phyloP scores from a whole-genome alignment of 2,888 invertebrate genomes.

The Pammene aurita region DNA sequence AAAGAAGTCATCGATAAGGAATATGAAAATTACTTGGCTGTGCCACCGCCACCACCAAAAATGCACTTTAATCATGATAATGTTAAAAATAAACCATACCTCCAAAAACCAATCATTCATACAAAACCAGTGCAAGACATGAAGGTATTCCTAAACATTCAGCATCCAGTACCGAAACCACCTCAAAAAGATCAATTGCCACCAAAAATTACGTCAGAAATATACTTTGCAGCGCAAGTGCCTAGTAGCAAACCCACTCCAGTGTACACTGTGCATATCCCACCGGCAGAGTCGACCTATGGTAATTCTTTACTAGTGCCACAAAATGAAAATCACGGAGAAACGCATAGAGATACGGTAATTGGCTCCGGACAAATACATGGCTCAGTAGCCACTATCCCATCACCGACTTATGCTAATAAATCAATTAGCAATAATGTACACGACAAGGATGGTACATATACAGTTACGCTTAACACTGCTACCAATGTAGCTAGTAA shows the following conservation, averaged over 20 bases:
- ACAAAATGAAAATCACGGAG: constrained; percentile 43
- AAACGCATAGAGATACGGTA: constrained; percentile 43
- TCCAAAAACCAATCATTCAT: constrained; percentile 70
- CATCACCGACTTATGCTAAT: constrained; percentile 58
- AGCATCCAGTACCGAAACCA: constrained; percentile 68
- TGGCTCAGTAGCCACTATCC: constrained; percentile 54
- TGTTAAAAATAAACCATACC: constrained; percentile 67
- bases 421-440: constrained; percentile 56
- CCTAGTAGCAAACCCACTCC: constrained; percentile 68
- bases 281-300: constrained; percentile 54
- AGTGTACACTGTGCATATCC: constrained; percentile 73
- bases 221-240: constrained; percentile 77
- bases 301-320: constrained; percentile 53
- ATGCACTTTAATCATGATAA: constrained; percentile 64
- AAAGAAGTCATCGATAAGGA: constrained; percentile 75
- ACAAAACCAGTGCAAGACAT: constrained; percentile 76
- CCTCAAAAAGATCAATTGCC: constrained; percentile 60
- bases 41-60: constrained; percentile 78
- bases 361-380: constrained; percentile 44
- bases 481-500: constrained; percentile 69
- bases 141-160: constrained; percentile 76
- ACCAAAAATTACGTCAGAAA: constrained; percentile 78
- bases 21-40: constrained; percentile 77
- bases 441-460: constrained; percentile 61
- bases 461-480: constrained; percentile 71